These are phyloP conservation scores for Callocephalon fimbriatum DNA, from an alignment of 2,113 vertebrate genomes.

Conservation along the genomic window DNA sequence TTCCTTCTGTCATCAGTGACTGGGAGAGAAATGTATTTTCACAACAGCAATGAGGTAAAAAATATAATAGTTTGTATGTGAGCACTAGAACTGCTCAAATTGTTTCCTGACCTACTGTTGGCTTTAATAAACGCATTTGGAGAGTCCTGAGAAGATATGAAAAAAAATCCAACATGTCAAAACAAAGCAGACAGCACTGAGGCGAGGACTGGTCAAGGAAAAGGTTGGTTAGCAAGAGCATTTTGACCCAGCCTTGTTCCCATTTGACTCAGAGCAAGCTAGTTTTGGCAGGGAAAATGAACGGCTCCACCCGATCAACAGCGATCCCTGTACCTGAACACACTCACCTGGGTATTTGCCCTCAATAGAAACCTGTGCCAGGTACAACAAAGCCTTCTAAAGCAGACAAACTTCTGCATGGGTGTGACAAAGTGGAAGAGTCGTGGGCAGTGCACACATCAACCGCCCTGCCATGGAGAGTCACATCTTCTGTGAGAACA, in stretches of 20 bases:
- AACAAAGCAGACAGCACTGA: background rate
- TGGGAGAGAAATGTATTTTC: background rate
- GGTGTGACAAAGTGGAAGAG: fast-evolving
- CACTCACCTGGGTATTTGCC: fast-evolving
- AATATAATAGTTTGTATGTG: background rate
- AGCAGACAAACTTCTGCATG: fast-evolving
- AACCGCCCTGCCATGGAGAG: background rate
- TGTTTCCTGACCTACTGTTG: background rate
- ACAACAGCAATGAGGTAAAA: background rate
- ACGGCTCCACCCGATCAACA: fast-evolving
- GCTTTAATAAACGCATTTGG: background rate
- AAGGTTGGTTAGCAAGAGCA: background rate
- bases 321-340: fast-evolving
- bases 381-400: background rate
- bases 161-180: fast-evolving
- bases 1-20: background rate
- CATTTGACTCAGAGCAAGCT: fast-evolving
- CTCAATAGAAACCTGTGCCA: background rate
- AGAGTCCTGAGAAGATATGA: background rate
- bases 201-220: background rate
- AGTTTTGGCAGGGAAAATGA: background rate
- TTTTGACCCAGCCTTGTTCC: background rate
- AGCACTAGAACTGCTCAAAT: background rate
- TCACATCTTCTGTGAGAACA: fast-evolving
- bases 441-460: fast-evolving